Evolutionary conservation across 2,797 vertebrate species (phyloP).

Genomic region (Limnodromus scolopaceus): DNA sequence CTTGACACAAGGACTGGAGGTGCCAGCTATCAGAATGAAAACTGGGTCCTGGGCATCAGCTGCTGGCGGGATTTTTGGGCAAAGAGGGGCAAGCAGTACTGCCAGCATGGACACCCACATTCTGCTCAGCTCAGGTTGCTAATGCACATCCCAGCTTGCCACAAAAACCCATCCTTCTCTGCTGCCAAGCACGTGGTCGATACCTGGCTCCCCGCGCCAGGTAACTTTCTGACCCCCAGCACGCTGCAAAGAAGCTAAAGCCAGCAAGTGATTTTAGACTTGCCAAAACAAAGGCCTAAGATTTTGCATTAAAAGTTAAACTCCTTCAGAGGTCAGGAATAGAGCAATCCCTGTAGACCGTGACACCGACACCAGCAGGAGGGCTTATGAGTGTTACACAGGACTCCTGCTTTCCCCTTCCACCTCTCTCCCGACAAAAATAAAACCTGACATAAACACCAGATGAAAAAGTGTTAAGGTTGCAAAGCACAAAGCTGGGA

Average conservation of each 20-base stretch:
- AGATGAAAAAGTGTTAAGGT: neutral
- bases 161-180: rapidly evolving
- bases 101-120: neutral
- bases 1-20: neutral
- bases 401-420: neutral
- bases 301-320: neutral
- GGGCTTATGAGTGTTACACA: neutral
- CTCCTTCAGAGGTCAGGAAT: neutral
- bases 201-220: rapidly evolving
- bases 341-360: neutral
- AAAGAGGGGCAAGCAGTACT: neutral
- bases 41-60: neutral
- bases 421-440: neutral
- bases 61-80: neutral
- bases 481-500: neutral
- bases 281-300: neutral
- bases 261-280: neutral
- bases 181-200: rapidly evolving
- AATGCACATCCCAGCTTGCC: rapidly evolving
- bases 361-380: neutral
- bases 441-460: neutral
- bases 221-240: neutral
- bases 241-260: neutral
- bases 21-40: rapidly evolving
- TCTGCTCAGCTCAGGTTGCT: neutral